Evolutionary conservation across 1,140 invertebrate genomes (phyloP).

Genomic region (Panulirus ornatus): DNA sequence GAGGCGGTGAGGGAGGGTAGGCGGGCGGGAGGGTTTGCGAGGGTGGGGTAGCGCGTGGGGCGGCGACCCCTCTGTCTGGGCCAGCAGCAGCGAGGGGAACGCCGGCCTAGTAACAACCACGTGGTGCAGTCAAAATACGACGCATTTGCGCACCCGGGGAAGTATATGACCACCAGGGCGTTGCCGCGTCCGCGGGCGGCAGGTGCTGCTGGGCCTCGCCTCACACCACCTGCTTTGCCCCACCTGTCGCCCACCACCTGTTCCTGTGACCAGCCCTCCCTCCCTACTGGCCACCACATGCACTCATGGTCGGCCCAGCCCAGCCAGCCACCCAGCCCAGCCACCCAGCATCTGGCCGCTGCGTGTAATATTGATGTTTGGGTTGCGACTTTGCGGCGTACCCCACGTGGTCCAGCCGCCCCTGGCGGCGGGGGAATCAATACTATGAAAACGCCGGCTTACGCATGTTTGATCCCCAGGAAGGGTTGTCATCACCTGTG

Average conservation of each 20-base stretch:
- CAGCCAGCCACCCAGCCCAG: too few relatives aligned
- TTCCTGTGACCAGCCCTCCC: too few relatives aligned
- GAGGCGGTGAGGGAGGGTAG: not conserved
- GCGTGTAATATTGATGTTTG: slow-evolving; percentile 33
- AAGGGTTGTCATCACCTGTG: slow-evolving; percentile 4
- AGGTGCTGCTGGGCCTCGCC: not conserved
- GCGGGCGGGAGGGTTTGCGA: slow-evolving; percentile 23
- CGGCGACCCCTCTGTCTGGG: slow-evolving; percentile 63
- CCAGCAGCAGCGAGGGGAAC: slow-evolving; percentile 37
- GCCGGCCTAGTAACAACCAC: slow-evolving; percentile 48
- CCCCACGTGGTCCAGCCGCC: slow-evolving; percentile 4
- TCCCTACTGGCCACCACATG: slow-evolving; percentile 7
- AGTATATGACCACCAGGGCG: slow-evolving; percentile 7
- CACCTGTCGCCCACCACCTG: too few relatives aligned
- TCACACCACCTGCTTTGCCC: not conserved
- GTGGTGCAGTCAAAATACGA: slow-evolving; percentile 52
- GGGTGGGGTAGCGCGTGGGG: slow-evolving; percentile 40
- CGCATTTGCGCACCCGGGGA: slow-evolving; percentile 39
- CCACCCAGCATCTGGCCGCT: slow-evolving; percentile 13
- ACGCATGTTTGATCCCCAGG: slow-evolving; percentile 31
- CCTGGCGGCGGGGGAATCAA: slow-evolving; percentile 10
- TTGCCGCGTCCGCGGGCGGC: not conserved
- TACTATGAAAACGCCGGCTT: slow-evolving; percentile 43
- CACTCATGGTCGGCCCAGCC: not conserved
- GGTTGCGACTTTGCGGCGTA: slow-evolving; percentile 2